Base-by-base conservation (phyloP, 2,113 vertebrate genomes). In the Pipra filicauda region DNA sequence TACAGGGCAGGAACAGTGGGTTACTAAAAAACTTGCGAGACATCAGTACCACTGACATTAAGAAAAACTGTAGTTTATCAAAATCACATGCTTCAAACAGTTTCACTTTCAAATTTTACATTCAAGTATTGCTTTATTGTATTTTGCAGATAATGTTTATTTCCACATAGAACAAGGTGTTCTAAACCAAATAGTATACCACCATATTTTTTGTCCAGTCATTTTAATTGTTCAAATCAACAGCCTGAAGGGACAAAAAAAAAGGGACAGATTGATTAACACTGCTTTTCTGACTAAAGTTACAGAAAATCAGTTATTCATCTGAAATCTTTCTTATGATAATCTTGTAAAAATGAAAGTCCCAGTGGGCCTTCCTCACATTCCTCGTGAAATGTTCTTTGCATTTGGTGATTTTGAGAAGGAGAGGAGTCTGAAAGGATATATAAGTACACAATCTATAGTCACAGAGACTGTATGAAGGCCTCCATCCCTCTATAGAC, bases 1-100 rank as follows among this genome's bases (percentile, higher is more conserved):
- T 94, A 98, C 95, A 95, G 96, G 97, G 97, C 80, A 57, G 96
- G 96, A 97, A 98, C 28, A 92, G 43, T 30, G 30, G 8, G 80
- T 97, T 97, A 97, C 39, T 14, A 82, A 90, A 87, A 80, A 33
- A 2, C 27, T 61, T 64, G 27, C 28, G 41, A 92, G 30, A 54
- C 12, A 93, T 43, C 39, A 46, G 14, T 44, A 58, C 18, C 24
- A 78, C 24, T 39, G 61, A 65, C 2, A 8, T 52, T 64, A 88
- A 88, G 52, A 74, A 72, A 84, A 88, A 59, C 14, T 8, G 2
- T 4, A 64, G 46, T 71, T 82, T 55, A 77, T 88, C 82, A 84
- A 91, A 95, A 93, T 90, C 48, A 76, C 55, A 58, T 24, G 24
- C 37, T 88, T 57, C 64, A 89, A 94, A 91, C 2, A 7, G 1